phyloP scores from a whole-genome alignment of 1,140 invertebrate genomes.

The Aphaenogaster rudis region DNA sequence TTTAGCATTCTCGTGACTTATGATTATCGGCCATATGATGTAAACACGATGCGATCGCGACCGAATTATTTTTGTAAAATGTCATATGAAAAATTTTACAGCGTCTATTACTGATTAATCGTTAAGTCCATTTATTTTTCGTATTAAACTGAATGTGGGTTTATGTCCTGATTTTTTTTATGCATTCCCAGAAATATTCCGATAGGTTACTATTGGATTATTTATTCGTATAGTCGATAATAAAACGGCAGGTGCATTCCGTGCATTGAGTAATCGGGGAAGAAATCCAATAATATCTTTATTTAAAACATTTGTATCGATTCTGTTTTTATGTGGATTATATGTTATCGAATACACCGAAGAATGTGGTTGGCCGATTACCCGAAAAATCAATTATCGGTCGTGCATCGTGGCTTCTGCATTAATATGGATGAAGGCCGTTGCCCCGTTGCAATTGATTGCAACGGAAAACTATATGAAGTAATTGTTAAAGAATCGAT shows the following conservation, averaged over 20 bases:
- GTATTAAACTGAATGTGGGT: neutral
- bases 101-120: neutral
- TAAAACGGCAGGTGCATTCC: conserved; percentile 30
- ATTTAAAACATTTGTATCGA: conserved; percentile 55
- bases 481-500: conserved; percentile 59
- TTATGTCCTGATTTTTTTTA: conserved; percentile 5
- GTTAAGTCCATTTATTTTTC: conserved; percentile 3
- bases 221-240: conserved; percentile 38
- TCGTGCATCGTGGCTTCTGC: conserved; percentile 46
- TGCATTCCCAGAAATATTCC: conserved; percentile 21
- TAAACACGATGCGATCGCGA: conserved; percentile 8
- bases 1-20: conserved; percentile 58
- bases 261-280: neutral
- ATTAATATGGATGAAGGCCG: conserved; percentile 62
- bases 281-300: conserved; percentile 61
- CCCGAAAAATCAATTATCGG: conserved; percentile 62
- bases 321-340: conserved; percentile 52
- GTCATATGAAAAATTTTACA: conserved; percentile 32
- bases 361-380: conserved; percentile 55
- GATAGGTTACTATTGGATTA: conserved; percentile 47
- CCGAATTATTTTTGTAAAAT: conserved; percentile 15
- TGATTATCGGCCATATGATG: neutral
- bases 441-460: conserved; percentile 46
- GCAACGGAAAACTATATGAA: conserved; percentile 35
- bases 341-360: conserved; percentile 48